Conservation (phyloP, 2,113 vertebrate genomes). For the Saimiri boliviensis region DNA sequence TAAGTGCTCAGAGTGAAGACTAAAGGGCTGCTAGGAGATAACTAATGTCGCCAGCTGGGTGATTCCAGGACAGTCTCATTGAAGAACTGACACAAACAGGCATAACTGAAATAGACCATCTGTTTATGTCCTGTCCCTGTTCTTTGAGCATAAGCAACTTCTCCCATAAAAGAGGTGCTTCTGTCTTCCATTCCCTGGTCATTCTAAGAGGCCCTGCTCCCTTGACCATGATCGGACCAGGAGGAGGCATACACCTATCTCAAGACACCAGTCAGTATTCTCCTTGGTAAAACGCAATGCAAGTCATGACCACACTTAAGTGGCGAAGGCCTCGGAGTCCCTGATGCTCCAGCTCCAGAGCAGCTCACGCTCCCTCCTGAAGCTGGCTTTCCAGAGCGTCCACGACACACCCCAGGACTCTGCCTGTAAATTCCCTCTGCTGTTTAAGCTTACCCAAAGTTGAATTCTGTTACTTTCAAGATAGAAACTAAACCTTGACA, state of each 20-base stretch:
- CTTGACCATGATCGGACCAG: background rate
- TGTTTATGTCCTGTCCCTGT: background rate
- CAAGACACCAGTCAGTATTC: background rate
- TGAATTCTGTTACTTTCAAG: background rate
- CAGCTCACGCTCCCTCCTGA: fast-evolving
- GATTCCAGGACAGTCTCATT: background rate
- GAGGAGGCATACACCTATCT: fast-evolving
- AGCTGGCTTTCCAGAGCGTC: background rate
- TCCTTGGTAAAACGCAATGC: background rate
- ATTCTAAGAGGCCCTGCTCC: background rate
- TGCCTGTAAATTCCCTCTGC: background rate
- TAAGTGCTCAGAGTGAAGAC: background rate
- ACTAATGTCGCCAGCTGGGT: background rate
- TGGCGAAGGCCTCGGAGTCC: background rate
- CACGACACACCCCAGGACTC: background rate
- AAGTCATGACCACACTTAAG: background rate
- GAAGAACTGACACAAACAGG: background rate
- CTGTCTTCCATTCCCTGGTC: background rate
- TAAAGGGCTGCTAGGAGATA: background rate
- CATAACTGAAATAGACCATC: background rate
- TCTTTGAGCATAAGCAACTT: background rate
- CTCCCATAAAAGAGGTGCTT: fast-evolving
- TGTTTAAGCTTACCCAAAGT: background rate
- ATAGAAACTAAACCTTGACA: background rate
- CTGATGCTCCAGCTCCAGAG: fast-evolving